These are phyloP conservation scores for Micromussa lordhowensis DNA, from an alignment of 92 coral and sea anemone genomes.

Conservation along the genomic window DNA sequence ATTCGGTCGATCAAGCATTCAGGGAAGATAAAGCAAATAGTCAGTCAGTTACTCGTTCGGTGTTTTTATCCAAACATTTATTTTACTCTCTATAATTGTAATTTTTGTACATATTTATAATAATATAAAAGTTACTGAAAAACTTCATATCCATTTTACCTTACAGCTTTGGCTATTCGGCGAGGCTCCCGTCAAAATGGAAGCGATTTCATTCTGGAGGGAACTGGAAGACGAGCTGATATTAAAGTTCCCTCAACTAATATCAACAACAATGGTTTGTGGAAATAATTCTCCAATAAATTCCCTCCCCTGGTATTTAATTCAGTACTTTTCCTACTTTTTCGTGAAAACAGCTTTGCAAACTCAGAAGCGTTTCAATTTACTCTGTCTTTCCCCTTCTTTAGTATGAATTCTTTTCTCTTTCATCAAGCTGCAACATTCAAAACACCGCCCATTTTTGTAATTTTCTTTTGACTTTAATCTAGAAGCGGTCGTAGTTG, in stretches of 20 bases:
- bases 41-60: no score
- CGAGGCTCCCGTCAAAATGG: neutral
- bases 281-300: no score
- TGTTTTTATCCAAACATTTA: no score
- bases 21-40: no score
- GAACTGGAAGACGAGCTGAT: neutral
- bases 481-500: constrained; percentile 12
- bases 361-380: no score
- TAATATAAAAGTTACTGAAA: no score
- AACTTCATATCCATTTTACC: neutral
- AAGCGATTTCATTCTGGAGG: neutral
- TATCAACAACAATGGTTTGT: constrained; percentile 19
- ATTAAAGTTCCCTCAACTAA: neutral
- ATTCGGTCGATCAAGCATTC: no score
- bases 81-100: no score
- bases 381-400: no score
- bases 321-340: no score
- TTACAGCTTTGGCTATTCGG: constrained; percentile 11
- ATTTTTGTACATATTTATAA: no score
- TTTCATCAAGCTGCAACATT: neutral
- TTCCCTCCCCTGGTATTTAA: neutral
- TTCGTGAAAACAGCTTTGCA: no score
- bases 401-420: neutral
- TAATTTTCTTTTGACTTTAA: neutral
- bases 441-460: neutral